phyloP scores from a whole-genome alignment of 1,140 invertebrate species.

The Pemphigus obesinymphae region DNA sequence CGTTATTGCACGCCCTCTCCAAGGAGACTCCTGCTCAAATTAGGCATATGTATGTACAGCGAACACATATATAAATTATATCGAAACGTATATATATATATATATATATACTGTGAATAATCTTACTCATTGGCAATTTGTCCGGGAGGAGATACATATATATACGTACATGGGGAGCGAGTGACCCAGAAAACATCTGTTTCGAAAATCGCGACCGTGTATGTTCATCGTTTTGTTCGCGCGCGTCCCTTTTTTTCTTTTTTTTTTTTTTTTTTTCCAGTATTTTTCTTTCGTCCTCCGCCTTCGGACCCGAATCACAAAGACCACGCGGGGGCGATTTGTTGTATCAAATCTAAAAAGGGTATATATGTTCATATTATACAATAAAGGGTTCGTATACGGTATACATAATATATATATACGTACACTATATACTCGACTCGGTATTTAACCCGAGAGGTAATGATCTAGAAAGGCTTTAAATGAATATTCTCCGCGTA shows the following conservation, averaged over 20 bases:
- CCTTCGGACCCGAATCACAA: constrained; percentile 12
- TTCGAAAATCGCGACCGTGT: constrained; percentile 32
- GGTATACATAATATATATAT: background rate
- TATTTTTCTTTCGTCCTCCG: background rate
- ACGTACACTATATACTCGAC: background rate
- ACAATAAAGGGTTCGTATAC: background rate
- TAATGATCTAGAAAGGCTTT: constrained; percentile 41
- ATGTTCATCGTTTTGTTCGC: background rate
- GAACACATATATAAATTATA: background rate
- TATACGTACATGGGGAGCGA: background rate
- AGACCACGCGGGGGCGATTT: constrained; percentile 31
- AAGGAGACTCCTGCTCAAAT: background rate
- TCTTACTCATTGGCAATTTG: constrained; percentile 24
- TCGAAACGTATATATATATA: background rate
- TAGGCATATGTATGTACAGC: background rate
- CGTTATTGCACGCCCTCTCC: background rate
- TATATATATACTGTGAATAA: constrained; percentile 21
- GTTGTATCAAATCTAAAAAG: constrained; percentile 33
- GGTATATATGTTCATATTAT: background rate
- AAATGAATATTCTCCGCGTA: constrained; percentile 22
- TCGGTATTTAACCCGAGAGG: constrained; percentile 13
- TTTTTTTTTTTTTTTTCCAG: too few species aligned
- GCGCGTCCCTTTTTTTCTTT: constrained; percentile 10
- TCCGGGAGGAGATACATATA: too few species aligned
- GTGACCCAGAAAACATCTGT: constrained; percentile 38